Evolutionary conservation across 2,113 vertebrate genomes (phyloP).

Genomic region (Pandion haliaetus): DNA sequence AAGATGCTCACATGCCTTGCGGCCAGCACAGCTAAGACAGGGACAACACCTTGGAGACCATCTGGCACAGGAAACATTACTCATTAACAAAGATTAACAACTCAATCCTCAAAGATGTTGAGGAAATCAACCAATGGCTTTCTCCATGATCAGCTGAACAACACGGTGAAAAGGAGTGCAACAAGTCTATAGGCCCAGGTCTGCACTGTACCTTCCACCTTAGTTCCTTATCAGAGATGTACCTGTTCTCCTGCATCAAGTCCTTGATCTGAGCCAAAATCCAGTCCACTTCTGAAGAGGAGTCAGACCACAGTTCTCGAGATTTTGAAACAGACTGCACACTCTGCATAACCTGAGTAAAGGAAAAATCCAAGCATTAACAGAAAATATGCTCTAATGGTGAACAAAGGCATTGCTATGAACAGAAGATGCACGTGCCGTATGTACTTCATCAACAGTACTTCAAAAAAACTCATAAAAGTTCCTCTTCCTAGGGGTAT

Average conservation of each 20-base stretch:
- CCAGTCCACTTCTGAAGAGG: conserved; percentile 84
- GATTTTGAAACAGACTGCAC: conserved; percentile 50
- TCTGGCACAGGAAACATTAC: neutral
- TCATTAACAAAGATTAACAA: neutral
- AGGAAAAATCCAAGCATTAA: neutral
- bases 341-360: conserved; percentile 68
- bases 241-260: conserved; percentile 82
- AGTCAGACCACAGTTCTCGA: conserved; percentile 65
- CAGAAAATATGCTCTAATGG: neutral
- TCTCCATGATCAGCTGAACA: neutral
- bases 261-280: conserved; percentile 88
- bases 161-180: neutral
- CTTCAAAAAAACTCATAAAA: neutral
- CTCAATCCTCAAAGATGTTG: neutral
- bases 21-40: neutral
- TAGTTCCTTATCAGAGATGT: neutral
- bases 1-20: neutral
- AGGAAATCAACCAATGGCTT: neutral
- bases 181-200: neutral
- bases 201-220: neutral
- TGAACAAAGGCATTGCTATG: neutral
- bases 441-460: neutral
- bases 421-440: neutral
- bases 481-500: neutral
- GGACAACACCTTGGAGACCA: neutral